Evolutionary conservation across 64 coral and sea anemone genomes (phyloP), one percentile per base, ranked within the genome.

Genomic region (Actinia tenebrosa): DNA sequence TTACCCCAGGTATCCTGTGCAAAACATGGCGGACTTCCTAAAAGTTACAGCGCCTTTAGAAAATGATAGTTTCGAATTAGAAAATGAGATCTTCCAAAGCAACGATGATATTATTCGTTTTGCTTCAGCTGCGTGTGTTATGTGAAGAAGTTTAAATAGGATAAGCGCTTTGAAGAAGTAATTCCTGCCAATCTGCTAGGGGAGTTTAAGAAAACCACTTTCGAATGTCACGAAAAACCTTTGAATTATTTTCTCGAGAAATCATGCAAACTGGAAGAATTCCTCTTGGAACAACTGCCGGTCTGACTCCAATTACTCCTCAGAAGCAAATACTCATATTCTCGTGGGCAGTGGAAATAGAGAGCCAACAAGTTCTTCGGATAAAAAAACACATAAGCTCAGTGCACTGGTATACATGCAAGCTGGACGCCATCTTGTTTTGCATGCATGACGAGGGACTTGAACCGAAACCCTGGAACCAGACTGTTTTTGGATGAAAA

Each of bases 161-260:
- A 52, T 80, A 52, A 52, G 43, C 18, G 78, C 55, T 90, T 85
- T 90, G 80, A 84, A 53, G 50, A 44, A 43, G 79, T 47, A 9
- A 86, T 86, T 58, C 86, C 69, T 46, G 79, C 22, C 46, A 88
- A 92, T 92, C 61, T 83, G 44, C 53, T 71, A 25, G 79, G 84
- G 80, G 90, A 92, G 80, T 87, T 92, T 92, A 82, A 92, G 77
- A 37, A 37, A 45, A 44, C 64, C 91, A 92, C 68, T 92, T 92
- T 88, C 91, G 91, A 75, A 88, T 88, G 86, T 79, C 79, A 56
- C 86, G 80, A 44, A 46, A 14, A 80, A 87, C 89, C 43, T 80
- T 78, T 20, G 77, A 89, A 17, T 22, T 64, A 53, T 64, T 91
- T 45, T 62, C 63, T 23, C 84, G 37, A 81, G 89, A 78, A 64